Conservation (phyloP, 2,797 vertebrate species). For the Hipposideros larvatus region DNA sequence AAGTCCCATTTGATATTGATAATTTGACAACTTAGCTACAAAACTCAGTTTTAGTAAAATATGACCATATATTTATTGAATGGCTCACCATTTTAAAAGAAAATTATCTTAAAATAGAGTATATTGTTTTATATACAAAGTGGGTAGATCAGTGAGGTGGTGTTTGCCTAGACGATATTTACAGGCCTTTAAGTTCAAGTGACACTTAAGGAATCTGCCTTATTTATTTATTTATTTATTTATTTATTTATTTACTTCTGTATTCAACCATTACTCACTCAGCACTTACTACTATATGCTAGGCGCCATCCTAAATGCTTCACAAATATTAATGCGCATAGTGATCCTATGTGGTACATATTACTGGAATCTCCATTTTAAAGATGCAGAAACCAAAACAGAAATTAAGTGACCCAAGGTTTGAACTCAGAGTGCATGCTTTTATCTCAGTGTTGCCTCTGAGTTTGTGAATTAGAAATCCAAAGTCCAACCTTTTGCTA, state of each 20-base stretch:
- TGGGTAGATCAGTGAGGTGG: background rate
- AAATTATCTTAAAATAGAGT: background rate
- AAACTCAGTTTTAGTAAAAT: background rate
- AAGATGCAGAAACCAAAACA: background rate
- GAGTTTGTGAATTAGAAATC: background rate
- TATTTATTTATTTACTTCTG: background rate
- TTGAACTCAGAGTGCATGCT: background rate
- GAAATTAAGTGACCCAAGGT: background rate
- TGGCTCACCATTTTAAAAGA: background rate
- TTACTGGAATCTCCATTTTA: background rate
- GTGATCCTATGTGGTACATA: background rate
- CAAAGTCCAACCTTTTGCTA: background rate
- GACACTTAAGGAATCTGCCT: background rate
- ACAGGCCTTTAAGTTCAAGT: background rate
- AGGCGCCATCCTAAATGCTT: background rate
- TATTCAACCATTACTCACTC: background rate
- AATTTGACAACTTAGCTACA: background rate
- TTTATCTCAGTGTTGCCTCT: background rate
- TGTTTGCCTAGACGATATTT: background rate
- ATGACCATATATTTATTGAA: background rate
- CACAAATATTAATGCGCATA: background rate
- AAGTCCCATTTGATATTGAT: background rate
- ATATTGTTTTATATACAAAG: background rate
- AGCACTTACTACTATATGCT: background rate
- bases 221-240: background rate